Evolutionary conservation across 2,113 vertebrate genomes (phyloP).

Genomic region (Mustela lutreola): DNA sequence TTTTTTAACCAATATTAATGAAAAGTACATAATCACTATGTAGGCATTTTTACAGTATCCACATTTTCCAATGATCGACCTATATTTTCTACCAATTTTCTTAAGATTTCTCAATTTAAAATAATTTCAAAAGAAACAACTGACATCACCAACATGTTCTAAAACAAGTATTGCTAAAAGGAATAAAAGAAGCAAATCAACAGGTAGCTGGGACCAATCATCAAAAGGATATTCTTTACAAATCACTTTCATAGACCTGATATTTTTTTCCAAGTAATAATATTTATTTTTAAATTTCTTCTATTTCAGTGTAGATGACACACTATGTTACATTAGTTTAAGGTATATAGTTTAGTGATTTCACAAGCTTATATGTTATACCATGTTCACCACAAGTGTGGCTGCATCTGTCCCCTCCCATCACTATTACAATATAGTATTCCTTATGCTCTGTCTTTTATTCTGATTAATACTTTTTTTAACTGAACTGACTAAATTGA

Average conservation of each 20-base stretch:
- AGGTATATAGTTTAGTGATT: neutral
- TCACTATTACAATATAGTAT: neutral
- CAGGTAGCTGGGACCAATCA: neutral
- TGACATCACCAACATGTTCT: neutral
- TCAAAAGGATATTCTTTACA: neutral
- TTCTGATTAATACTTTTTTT: neutral
- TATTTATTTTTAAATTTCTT: neutral
- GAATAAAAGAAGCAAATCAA: neutral
- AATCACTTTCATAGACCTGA: neutral
- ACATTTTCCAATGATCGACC: neutral
- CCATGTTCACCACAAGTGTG: neutral
- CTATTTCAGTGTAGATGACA: neutral
- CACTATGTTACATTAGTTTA: neutral
- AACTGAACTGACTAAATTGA: neutral
- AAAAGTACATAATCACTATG: neutral
- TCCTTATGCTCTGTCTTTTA: neutral
- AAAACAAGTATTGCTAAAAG: neutral
- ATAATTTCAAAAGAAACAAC: slow-evolving; percentile 42
- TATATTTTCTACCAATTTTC: neutral
- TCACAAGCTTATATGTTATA: neutral
- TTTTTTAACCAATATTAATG: neutral
- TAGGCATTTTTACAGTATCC: neutral
- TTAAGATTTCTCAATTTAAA: slow-evolving; percentile 56
- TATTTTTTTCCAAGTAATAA: neutral
- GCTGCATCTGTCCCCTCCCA: neutral